Evolutionary conservation across 1,140 invertebrate species (phyloP), one percentile per base, ranked within the genome.

Genomic region (Anoplophora glabripennis): DNA sequence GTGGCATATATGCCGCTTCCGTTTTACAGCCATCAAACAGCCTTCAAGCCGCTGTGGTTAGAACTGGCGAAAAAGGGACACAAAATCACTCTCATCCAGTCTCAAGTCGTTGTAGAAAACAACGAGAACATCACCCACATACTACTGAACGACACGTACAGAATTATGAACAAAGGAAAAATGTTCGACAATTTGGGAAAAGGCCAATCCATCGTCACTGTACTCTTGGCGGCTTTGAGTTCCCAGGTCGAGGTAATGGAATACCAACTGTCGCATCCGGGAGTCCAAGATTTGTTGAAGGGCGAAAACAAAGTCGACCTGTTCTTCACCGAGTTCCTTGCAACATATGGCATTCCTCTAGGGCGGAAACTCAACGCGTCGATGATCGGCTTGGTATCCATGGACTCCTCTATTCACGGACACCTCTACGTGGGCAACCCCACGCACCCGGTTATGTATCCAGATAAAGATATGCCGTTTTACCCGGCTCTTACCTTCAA

Each of bases 11-110:
- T 80, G 41, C 72, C 80, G 3, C 71, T 70, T 7, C 74, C 80
- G 0, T 79, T 79, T 0, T 75, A 79, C 46, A 85, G 83, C 58
- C 83, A 86, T 63, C 82, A 83, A 71, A 68, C 81, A 4, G 75
- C 81, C 0, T 81, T 78, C 52, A 73, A 58, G 56, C 71, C 66
- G 28, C 47, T 78, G 61, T 76, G 72, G 59, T 69, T 21, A 11
- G 67, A 59, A 18, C 51, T 72, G 18, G 51, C 64, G 0, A 37
- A 37, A 41, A 54, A 61, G 44, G 70, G 70, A 8, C 70, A 72
- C 38, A 63, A 69, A 28, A 28, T 72, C 2, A 67, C 66, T 15
- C 45, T 67, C 7, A 46, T 70, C 4, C 70, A 66, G 4, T 61
- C 67, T 11, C 37, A 69, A 52, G 63, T 61, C 1, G 55, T 68